Evolutionary conservation across 2,797 vertebrate genomes (phyloP), one percentile per base, ranked within the genome.

Genomic region (Argyrosomus regius): DNA sequence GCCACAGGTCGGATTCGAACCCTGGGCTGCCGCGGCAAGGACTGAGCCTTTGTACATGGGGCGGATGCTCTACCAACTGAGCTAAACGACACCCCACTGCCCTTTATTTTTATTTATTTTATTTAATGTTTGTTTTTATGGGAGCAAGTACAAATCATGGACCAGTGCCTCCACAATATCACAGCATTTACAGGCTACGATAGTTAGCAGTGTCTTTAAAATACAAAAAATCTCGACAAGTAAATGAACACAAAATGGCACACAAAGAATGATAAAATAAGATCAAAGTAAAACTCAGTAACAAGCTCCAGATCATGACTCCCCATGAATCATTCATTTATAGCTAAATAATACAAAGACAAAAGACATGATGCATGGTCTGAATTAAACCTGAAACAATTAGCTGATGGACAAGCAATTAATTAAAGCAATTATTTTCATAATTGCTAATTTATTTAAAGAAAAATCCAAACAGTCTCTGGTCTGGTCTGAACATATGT

Each of bases 201-300:
- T n/a, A 43, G 26, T 46, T 24, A 50, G 35, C 5, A 16, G 13
- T 49, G 48, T 45, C 14, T 0, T 1, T 45, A 67, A 57, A 41
- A 64, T 2, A 49, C 5, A 46, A 12, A 70, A 35, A 60, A 65
- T 49, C 70, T 48, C 12, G 65, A 65, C 64, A 66, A 35, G 50
- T 24, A 82, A 82, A 79, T 45, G n/a, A 10, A 52, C 49, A 70
- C 10, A 57, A 74, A 65, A 61, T 0, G 17, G 41, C 26, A 46
- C 2, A 28, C 20, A 39, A 56, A 61, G 16, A 72, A 63, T 22
- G 5, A 53, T 14, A 26, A 5, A 39, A 35, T 26, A 35, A 65
- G 50, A 70, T 17, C 2, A 6, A 64, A 0, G 46, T 41, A 17
- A 64, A 71, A 78, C 18, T 70, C 28, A 14, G 4, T 28, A 28